Evolutionary conservation across 30 jellyfish, hydroid and myxozoan species (phyloP).

Genomic region (Hydractinia echinata): DNA sequence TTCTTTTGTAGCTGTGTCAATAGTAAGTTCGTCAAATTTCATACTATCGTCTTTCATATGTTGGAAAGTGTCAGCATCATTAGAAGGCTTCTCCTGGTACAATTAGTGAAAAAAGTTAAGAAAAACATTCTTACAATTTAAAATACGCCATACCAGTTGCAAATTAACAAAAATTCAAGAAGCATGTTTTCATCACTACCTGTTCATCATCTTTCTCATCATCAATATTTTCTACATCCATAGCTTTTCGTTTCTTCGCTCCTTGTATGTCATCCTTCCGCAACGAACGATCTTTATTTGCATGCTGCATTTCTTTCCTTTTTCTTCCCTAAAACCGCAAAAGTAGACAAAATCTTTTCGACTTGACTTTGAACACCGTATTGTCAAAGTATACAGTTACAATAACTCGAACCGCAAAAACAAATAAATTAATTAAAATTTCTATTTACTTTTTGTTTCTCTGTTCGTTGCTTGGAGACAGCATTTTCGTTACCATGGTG

Average conservation of each 20-base stretch:
- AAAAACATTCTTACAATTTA: neutral
- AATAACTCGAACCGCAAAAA: neutral
- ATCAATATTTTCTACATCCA: conserved; percentile 29
- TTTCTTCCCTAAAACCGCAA: conserved; percentile 19
- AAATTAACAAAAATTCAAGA: neutral
- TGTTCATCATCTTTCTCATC: neutral
- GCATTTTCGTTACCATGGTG: neutral
- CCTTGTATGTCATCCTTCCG: conserved; percentile 51
- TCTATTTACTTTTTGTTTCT: conserved; percentile 6
- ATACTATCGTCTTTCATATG: conserved; percentile 55
- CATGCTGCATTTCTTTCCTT: conserved; percentile 31
- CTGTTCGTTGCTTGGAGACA: conserved; percentile 2
- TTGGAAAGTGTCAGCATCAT: conserved; percentile 49
- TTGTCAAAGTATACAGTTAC: too few relatives aligned
- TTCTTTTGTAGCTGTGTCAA: conserved; percentile 77
- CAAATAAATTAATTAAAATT: too few relatives aligned
- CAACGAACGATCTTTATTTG: conserved; percentile 68
- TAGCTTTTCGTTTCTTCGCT: conserved; percentile 51
- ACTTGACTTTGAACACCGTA: too few relatives aligned
- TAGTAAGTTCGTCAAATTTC: conserved; percentile 49
- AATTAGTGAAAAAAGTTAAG: neutral
- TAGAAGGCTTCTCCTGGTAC: conserved; percentile 3
- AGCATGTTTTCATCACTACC: neutral
- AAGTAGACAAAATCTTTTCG: neutral
- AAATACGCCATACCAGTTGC: neutral